Percentiles rank a stretch among this genome's conserved stretches.
Conservation (phyloP, 2,113 vertebrate genomes). For the Hemiprocne comata region DNA sequence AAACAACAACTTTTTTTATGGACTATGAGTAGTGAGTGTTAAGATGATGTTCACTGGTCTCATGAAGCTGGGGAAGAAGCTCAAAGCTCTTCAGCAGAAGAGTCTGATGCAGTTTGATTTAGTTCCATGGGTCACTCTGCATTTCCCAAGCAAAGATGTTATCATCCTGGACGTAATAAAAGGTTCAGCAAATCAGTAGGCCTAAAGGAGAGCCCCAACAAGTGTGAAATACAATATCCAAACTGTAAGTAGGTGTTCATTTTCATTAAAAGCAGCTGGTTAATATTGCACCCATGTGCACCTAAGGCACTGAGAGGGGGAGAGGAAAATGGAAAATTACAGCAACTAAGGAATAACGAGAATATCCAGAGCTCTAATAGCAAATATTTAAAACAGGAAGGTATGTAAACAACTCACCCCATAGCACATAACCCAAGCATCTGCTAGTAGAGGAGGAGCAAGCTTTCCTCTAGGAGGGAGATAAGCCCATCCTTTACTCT, state of each 20-base stretch:
- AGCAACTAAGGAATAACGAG: neutral
- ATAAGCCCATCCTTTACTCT: neutral
- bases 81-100: neutral
- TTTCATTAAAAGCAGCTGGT: conserved; percentile 57
- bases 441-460: neutral
- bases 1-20: neutral
- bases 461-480: neutral
- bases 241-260: neutral
- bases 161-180: conserved; percentile 3
- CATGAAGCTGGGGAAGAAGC: neutral
- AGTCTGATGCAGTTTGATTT: neutral
- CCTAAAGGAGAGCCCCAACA: neutral
- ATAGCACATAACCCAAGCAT: neutral
- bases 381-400: conserved; percentile 38
- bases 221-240: conserved; percentile 45
- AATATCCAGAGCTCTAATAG: conserved; percentile 8
- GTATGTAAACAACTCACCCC: conserved; percentile 36
- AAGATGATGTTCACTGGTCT: rapidly evolving
- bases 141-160: neutral
- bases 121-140: neutral
- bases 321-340: neutral
- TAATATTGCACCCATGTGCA: conserved; percentile 20
- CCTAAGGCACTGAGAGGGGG: neutral
- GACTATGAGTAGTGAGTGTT: neutral
- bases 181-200: neutral